Base-by-base conservation (phyloP, 1,140 invertebrate genomes). In the Chelonus insularis region DNA sequence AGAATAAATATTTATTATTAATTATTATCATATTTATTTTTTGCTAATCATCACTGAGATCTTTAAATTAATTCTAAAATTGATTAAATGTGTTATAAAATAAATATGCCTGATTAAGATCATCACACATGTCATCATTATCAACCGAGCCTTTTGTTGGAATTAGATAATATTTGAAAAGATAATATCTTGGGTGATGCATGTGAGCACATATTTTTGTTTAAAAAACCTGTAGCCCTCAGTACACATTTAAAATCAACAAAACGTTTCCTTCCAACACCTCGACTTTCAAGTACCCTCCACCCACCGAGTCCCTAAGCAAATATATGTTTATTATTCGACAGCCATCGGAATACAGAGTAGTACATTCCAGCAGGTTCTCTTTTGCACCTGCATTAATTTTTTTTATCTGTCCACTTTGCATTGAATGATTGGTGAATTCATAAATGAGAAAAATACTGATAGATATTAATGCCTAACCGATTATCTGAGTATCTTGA, bases 201-300 rank as follows among this genome's bases (percentile, higher is more conserved):
- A n/a, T n/a, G n/a, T n/a, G n/a, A n/a, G 21, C 12, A 11, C 1
- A 25, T 12, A 18, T 36, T 14, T 36, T 51, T 50, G 12, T 29
- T n/a, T 34, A 39, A 39, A 39, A 39, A 16, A 16, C 29, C 32
- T 41, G 37, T 51, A 47, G 32, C 29, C 57, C 32, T 59, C 20
- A 23, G 47, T 50, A 50, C 32, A 59, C 57, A 59, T 58, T 58
- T 21, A 58, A 48, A 58, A 58, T 23, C 47, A 59, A 59, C 57
- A 59, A 59, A 48, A 58, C 43, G 32, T 25, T 18, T 45, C 41
- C 52, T 39, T 57, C 55, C n/a, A n/a, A 45, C 39, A 45, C 37
- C 37, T 58, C 41, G 21, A 25, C 7, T 58, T 29, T 58, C 43
- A 29, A 58, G 57, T 48, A 36, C 32, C 57, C 11, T 59, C 45